Evolutionary conservation across 2,113 vertebrate species (phyloP), one percentile per base, ranked within the genome.

Genomic region (Lichenostomus cassidix): DNA sequence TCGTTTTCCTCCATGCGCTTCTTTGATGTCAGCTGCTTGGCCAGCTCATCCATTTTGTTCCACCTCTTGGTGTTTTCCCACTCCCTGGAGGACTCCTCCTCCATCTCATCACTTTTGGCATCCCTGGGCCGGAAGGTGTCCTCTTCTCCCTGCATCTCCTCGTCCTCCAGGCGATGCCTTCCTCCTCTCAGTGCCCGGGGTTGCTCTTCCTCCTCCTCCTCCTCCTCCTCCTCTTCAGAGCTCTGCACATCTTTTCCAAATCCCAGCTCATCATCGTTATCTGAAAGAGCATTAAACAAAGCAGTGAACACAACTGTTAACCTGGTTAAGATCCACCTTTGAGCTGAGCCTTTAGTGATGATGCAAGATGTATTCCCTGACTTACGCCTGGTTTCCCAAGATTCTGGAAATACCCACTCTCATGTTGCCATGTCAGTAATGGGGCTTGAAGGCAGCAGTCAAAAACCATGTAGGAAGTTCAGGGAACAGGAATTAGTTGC

Each of bases 1-100:
- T 92, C 91, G 1, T 93, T 97, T 79, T 95, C 95, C 17, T 94
- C 94, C 71, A 63, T 44, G 28, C 96, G 96, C 85, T 98, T 98
- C 90, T 97, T 98, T 2, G 97, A 97, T 4, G 97, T 97, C 95
- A 98, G 95, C 95, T 98, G 95, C 84, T 98, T 96, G 91, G 97
- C 98, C 91, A 98, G 90, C 89, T 98, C 98, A 59, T 98, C 98
- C 97, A 98, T 97, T 92, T 97, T 98, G 96, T 97, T 98, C 98
- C 98, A 98, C 15, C 44, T 97, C 94, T 98, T 98, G 29, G 93
- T 80, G 14, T 95, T 96, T 89, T 98, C 97, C 97, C 98, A 97
- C 55, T 98, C 97, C 59, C 92, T 95, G 76, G 97, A 95, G 60
- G 95, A 91, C 4, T 93, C 90, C 24, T 95, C 96, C 44, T 97